Evolutionary conservation across 2,113 vertebrate genomes (phyloP), one percentile per base, ranked within the genome.

Genomic region (Catharus bicknelli): DNA sequence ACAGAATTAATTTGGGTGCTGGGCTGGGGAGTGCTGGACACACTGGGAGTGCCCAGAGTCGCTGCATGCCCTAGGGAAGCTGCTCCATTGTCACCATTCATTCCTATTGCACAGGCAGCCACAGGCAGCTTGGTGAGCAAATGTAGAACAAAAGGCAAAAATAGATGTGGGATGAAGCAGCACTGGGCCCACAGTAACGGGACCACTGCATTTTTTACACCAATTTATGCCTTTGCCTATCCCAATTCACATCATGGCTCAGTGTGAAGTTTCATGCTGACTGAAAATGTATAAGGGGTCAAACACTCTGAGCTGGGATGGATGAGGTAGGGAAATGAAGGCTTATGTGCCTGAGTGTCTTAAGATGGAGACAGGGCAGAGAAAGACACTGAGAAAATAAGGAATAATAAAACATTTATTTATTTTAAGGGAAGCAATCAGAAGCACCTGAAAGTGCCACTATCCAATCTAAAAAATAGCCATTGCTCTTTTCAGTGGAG

Each of bases 171-270:
- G 3, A n/a, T 18, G 17, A 87, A 61, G 26, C 5, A 47, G 27
- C 11, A 27, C 3, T 47, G 26, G 64, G 29, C 29, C 29, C 47
- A 50, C 8, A 77, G 30, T 7, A 69, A 45, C 2, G 19, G 29
- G 23, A 26, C 30, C 0, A 0, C 2, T 47, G 19, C 3, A 20
- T 75, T 75, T 38, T 47, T 78, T 43, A 19, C 23, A 59, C 20
- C 53, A 40, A 1, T 3, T 57, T n/a, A 13, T 5, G 30, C 19
- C 43, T 73, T 83, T 68, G 42, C 26, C 34, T 34, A 26, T 62
- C 55, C 43, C 67, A 67, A 22, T 70, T 81, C 38, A 34, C 29
- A n/a, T 21, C 16, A 3, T 21, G 26, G 42, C 40, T 8, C 0
- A 0, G 7, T 36, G 29, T 23, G 9, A 83, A 45, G 50, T 50